These are phyloP conservation scores for Empis livida DNA, from an alignment of 2,888 invertebrate genomes.

Conservation along the genomic window DNA sequence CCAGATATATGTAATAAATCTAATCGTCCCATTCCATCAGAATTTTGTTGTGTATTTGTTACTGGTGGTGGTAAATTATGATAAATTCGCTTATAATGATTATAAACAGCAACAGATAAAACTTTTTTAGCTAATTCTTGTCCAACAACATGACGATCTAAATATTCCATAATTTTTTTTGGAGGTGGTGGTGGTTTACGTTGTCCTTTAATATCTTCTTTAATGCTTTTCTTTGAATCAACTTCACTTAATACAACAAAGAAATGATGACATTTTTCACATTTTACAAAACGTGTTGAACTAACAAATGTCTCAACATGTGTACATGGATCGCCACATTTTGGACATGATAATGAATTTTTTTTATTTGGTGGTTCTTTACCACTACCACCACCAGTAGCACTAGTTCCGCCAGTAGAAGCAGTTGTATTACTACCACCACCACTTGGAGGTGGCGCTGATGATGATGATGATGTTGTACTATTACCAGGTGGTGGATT, in stretches of 20 bases:
- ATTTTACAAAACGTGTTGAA: conserved; percentile 93
- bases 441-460: background rate
- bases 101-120: conserved; percentile 94
- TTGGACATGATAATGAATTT: conserved; percentile 78
- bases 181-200: conserved; percentile 90
- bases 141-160: conserved; percentile 94
- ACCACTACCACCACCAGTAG: conserved; percentile 37
- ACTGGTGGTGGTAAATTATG: conserved; percentile 62
- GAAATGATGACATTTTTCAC: conserved; percentile 96
- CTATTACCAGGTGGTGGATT: too few species aligned
- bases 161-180: conserved; percentile 92
- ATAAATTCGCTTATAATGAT: conserved; percentile 96
- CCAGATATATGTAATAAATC: conserved; percentile 80
- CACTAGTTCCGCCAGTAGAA: conserved; percentile 12
- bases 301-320: conserved; percentile 95
- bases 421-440: conserved; percentile 3
- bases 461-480: conserved; percentile 4
- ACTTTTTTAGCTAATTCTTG: conserved; percentile 97
- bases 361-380: conserved; percentile 46
- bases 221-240: conserved; percentile 75
- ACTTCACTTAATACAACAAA: conserved; percentile 91
- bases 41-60: conserved; percentile 14
- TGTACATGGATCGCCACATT: conserved; percentile 94
- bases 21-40: conserved; percentile 29
- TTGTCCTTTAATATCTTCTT: conserved; percentile 55